Conservation (phyloP, 1,140 invertebrate genomes). For the Eriocheir sinensis region DNA sequence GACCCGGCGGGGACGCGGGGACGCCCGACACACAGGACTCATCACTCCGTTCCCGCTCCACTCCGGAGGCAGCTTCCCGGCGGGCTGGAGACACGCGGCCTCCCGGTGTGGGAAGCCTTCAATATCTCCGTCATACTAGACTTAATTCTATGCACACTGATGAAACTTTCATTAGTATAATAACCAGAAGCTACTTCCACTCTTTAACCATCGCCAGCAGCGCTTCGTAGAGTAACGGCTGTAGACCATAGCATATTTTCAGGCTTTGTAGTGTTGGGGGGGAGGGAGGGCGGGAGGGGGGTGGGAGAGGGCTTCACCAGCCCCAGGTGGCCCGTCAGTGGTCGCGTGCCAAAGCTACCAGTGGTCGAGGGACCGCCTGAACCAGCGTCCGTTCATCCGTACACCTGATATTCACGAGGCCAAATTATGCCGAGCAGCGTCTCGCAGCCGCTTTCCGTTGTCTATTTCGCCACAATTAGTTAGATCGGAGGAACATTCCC, state of each 20-base stretch:
- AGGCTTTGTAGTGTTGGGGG: background rate
- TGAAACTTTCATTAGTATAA: slow-evolving; percentile 18
- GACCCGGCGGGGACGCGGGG: background rate
- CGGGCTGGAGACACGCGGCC: slow-evolving; percentile 6
- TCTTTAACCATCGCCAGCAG: slow-evolving; percentile 19
- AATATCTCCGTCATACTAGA: slow-evolving; percentile 2
- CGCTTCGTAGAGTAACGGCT: slow-evolving; percentile 12
- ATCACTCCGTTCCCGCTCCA: slow-evolving; percentile 7
- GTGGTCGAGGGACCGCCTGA: background rate
- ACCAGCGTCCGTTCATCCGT: background rate
- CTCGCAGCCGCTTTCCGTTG: background rate
- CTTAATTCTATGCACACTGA: slow-evolving; percentile 17
- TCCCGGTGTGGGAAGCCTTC: slow-evolving; percentile 19
- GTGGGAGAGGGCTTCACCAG: background rate
- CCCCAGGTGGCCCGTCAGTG: background rate
- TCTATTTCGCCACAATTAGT: background rate
- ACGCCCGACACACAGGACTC: slow-evolving; percentile 10
- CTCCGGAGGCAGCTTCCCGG: slow-evolving; percentile 18
- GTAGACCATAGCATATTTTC: background rate
- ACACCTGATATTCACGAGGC: background rate
- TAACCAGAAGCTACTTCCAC: slow-evolving; percentile 24
- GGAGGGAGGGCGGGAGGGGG: background rate
- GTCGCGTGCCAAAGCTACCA: background rate
- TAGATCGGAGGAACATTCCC: background rate
- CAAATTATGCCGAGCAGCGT: background rate